A percentile compares a stretch with the other conserved stretches of the same genome.
These are phyloP conservation scores for Drosophila borborema DNA, from an alignment of 2,888 invertebrate genomes.

Conservation along the genomic window DNA sequence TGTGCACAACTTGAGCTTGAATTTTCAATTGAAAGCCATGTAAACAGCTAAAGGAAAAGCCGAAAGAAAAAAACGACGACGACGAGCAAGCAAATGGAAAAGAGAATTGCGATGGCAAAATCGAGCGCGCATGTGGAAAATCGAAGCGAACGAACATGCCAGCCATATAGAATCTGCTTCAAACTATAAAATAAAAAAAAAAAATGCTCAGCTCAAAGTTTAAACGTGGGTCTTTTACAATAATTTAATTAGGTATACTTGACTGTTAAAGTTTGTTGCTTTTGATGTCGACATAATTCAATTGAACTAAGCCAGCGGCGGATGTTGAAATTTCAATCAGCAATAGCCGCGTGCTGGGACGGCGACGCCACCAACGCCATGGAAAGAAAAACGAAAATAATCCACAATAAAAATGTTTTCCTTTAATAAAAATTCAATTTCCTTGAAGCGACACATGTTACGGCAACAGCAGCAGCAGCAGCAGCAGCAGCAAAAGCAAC, in stretches of 20 bases:
- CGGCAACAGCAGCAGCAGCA: slow-evolving; percentile 34
- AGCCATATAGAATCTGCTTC: not conserved
- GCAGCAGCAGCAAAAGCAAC: slow-evolving; percentile 33
- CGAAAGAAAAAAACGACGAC: not conserved
- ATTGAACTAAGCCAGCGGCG: slow-evolving; percentile 50
- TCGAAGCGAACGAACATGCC: slow-evolving; percentile 30
- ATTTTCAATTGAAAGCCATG: slow-evolving; percentile 55
- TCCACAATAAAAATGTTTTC: slow-evolving; percentile 82
- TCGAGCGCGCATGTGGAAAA: slow-evolving; percentile 57
- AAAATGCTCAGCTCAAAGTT: not conserved
- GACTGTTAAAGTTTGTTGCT: slow-evolving; percentile 36
- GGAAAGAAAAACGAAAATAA: slow-evolving; percentile 72
- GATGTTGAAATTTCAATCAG: slow-evolving; percentile 74
- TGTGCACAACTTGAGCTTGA: slow-evolving; percentile 64
- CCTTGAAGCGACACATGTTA: slow-evolving; percentile 80
- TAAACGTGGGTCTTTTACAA: not conserved
- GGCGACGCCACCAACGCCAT: not conserved
- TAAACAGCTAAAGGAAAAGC: slow-evolving; percentile 41
- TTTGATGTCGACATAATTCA: slow-evolving; percentile 51
- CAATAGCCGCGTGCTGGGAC: slow-evolving; percentile 1
- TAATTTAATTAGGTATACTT: slow-evolving; percentile 65
- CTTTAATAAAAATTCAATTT: slow-evolving; percentile 83
- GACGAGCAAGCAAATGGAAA: not conserved
- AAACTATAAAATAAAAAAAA: not conserved
- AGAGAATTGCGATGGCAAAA: slow-evolving; percentile 13